Percentiles rank a stretch among this genome's conserved stretches.
These are phyloP conservation scores for Microcebus murinus DNA, from an alignment of 2,113 vertebrate genomes.

Conservation along the genomic window DNA sequence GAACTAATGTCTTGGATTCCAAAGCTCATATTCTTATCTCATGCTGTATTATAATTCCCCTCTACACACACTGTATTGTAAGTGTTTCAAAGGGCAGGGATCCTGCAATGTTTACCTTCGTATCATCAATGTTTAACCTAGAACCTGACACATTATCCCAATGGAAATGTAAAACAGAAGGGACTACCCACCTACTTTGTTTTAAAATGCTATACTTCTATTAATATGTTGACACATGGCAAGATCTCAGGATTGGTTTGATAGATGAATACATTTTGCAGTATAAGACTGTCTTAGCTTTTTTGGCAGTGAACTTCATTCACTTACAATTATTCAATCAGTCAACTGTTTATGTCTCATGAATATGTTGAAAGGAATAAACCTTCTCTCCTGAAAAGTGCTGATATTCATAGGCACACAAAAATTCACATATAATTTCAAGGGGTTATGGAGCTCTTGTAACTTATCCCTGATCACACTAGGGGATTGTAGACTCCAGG, in stretches of 20 bases:
- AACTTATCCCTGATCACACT: not conserved
- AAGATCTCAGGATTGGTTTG: not conserved
- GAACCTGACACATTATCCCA: not conserved
- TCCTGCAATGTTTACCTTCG: not conserved
- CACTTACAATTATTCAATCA: not conserved
- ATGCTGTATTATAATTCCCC: not conserved
- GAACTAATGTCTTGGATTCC: not conserved
- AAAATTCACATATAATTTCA: not conserved
- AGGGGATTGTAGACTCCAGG: not conserved
- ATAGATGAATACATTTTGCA: not conserved
- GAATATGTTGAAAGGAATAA: not conserved
- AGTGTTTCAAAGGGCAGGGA: constrained; percentile 15
- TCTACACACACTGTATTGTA: not conserved
- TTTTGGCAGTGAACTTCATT: not conserved
- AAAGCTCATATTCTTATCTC: constrained; percentile 18
- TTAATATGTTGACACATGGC: not conserved
- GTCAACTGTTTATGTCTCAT: not conserved
- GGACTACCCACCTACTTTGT: not conserved
- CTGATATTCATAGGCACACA: not conserved
- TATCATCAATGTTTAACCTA: not conserved
- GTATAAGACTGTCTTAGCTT: not conserved
- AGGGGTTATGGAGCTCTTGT: not conserved
- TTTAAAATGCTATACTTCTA: not conserved
- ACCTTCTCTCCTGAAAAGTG: not conserved
- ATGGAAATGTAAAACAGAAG: not conserved